Conservation (phyloP, 2,888 invertebrate species). For the Notodonta dromedarius region DNA sequence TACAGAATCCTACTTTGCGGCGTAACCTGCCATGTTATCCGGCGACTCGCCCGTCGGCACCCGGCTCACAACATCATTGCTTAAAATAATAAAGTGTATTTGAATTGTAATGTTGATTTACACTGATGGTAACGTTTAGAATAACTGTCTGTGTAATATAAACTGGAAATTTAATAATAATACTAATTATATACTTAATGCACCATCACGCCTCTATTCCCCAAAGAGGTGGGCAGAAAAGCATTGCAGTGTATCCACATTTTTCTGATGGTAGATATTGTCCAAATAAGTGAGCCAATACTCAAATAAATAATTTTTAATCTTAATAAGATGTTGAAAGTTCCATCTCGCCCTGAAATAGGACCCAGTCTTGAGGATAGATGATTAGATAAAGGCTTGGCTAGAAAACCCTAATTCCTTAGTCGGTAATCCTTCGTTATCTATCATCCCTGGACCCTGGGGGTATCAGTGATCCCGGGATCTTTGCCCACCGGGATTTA, state of each 20-base stretch:
- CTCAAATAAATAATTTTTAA: background rate
- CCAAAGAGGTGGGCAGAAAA: too few relatives aligned
- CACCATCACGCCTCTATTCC: too few relatives aligned
- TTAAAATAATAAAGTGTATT: background rate
- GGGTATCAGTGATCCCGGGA: conserved; percentile 11
- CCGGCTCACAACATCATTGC: background rate
- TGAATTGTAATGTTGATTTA: background rate
- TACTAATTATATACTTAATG: too few relatives aligned
- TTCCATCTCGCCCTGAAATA: conserved; percentile 5
- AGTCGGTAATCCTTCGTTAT: conserved; percentile 23
- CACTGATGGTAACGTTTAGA: background rate
- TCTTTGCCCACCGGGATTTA: background rate
- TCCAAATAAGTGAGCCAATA: background rate
- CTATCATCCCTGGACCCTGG: conserved; percentile 15
- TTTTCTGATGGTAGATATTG: too few relatives aligned
- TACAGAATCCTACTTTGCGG: conserved; percentile 9
- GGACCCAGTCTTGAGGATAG: conserved; percentile 13
- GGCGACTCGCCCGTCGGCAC: background rate
- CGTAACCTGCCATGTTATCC: conserved; percentile 12
- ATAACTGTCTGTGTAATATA: too few relatives aligned
- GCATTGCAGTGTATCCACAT: too few relatives aligned
- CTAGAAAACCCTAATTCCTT: conserved; percentile 22
- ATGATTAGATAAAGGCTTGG: conserved; percentile 20
- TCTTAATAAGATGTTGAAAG: conserved; percentile 5
- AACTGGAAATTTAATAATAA: too few relatives aligned